These are phyloP conservation scores for Botrylloides violaceus DNA, from an alignment of 23 tunicate genomes.

Conservation along the genomic window DNA sequence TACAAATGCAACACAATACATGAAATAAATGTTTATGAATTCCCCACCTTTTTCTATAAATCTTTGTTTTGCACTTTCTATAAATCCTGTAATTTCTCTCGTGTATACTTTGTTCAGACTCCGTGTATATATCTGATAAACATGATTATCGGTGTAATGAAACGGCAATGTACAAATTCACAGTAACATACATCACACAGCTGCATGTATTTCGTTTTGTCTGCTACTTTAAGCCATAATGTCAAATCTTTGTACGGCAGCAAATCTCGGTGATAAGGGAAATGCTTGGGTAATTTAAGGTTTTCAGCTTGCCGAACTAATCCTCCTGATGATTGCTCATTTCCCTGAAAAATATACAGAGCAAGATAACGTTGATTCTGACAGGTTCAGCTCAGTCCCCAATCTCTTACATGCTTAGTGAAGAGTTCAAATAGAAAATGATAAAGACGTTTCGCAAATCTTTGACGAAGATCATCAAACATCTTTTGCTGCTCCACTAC, in stretches of 20 bases:
- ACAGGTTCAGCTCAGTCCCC: too few species aligned
- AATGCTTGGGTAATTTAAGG: constrained; percentile 78
- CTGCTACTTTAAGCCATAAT: constrained; percentile 87
- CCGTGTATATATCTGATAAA: constrained; percentile 69
- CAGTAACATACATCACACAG: constrained; percentile 54
- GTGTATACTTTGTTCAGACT: constrained; percentile 67
- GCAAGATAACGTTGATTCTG: too few species aligned
- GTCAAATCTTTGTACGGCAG: constrained; percentile 74
- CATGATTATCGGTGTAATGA: too few species aligned
- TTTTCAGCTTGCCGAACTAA: constrained; percentile 28
- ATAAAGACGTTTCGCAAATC: constrained; percentile 68
- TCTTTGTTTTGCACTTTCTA: constrained; percentile 58
- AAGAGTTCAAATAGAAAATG: constrained; percentile 43
- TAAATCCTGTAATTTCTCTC: constrained; percentile 69
- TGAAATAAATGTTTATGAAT: background rate
- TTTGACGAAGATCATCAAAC: constrained; percentile 57
- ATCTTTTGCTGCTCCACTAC: constrained; percentile 89
- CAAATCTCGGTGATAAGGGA: constrained; percentile 74
- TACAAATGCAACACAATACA: background rate
- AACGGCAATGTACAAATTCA: too few species aligned
- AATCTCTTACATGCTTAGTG: constrained; percentile 51
- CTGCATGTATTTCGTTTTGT: constrained; percentile 81
- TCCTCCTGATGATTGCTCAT: constrained; percentile 43
- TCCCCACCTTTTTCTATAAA: constrained; percentile 63
- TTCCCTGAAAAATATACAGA: constrained; percentile 66